phyloP scores from a whole-genome alignment of 1,140 invertebrate species.

The Drosophila lacertosa region DNA sequence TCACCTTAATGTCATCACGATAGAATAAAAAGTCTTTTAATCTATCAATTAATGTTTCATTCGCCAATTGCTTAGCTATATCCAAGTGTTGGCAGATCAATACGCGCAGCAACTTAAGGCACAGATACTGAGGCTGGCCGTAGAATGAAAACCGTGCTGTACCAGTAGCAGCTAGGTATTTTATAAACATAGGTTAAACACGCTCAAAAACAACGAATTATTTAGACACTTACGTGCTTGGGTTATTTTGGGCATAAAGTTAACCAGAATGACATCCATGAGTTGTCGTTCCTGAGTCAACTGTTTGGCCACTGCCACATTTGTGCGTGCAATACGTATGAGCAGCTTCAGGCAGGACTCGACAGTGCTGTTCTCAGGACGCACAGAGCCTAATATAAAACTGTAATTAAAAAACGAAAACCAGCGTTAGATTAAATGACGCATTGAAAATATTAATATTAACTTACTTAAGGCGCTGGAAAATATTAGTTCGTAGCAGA shows the following conservation, averaged over 20 bases:
- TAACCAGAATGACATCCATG: slow-evolving; percentile 85
- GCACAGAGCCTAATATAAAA: slow-evolving; percentile 88
- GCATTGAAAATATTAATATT: background rate
- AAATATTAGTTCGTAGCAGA: slow-evolving; percentile 90
- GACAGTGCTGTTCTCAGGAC: slow-evolving; percentile 87
- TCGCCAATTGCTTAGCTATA: slow-evolving; percentile 56
- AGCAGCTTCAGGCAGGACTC: slow-evolving; percentile 89
- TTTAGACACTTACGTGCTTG: slow-evolving; percentile 23
- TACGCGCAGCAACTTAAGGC: slow-evolving; percentile 71
- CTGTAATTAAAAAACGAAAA: slow-evolving; percentile 84
- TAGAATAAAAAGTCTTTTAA: slow-evolving; percentile 67
- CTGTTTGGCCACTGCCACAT: slow-evolving; percentile 86
- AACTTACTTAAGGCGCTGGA: slow-evolving; percentile 86
- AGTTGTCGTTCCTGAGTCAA: slow-evolving; percentile 86
- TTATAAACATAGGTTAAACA: background rate
- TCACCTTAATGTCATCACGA: slow-evolving; percentile 65
- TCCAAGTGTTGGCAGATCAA: slow-evolving; percentile 68
- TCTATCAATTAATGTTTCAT: slow-evolving; percentile 41
- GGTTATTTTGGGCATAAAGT: slow-evolving; percentile 85
- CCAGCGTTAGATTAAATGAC: background rate
- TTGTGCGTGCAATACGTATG: slow-evolving; percentile 88
- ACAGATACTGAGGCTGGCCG: slow-evolving; percentile 65
- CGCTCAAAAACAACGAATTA: background rate
- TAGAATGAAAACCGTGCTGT: slow-evolving; percentile 45
- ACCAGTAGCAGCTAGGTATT: slow-evolving; percentile 4